Evolutionary conservation across 2,888 invertebrate species (phyloP), one percentile per base, ranked within the genome.

Genomic region (Meta bourneti): DNA sequence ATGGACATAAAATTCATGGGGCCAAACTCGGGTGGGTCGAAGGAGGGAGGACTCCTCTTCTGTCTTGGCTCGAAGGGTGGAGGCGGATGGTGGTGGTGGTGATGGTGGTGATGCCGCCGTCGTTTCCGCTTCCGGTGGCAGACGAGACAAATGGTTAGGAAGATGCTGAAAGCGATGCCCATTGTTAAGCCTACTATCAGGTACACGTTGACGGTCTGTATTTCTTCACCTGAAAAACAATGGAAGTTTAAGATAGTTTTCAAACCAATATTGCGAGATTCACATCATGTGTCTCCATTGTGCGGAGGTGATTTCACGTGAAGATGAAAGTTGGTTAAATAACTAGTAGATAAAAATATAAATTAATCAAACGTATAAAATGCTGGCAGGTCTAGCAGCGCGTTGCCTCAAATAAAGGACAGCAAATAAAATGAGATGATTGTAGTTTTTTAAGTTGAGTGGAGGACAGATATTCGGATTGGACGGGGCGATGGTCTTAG

Each of bases 181-280:
- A 95, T 95, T 93, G 95, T 95, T 90, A 95, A 95, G 94, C 94
- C 96, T 94, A 95, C 93, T 90, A 95, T 95, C 95, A 96, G 96
- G 96, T 96, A 95, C 95, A 96, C 96, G 95, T 96, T 96, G 95
- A 96, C 89, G 4, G 79, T 81, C 13, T 61, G 71, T 48, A 72
- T 34, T 61, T 84, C 54, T 71, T 79, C 82, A 78, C 93, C 93
- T 93, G 80, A 7, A 87, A 82, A 34, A 74, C 1, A 70, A 34
- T 34, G 34, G 34, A 34, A 34, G 4, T 34, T 34, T 4, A 49
- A 70, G 16, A 13, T 4, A 48, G 7, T 75, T 75, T 19, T 9
- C 0, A 70, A 70, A 70, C 6, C 70, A 1, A n/a, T 70, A 9
- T 70, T 11, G 5, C 11, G 11, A 70, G 6, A 70, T 70, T 70